A percentile compares a stretch with the other conserved stretches of the same genome.
phyloP scores from a whole-genome alignment of 2,797 vertebrate genomes.

The Phalanger gymnotis region DNA sequence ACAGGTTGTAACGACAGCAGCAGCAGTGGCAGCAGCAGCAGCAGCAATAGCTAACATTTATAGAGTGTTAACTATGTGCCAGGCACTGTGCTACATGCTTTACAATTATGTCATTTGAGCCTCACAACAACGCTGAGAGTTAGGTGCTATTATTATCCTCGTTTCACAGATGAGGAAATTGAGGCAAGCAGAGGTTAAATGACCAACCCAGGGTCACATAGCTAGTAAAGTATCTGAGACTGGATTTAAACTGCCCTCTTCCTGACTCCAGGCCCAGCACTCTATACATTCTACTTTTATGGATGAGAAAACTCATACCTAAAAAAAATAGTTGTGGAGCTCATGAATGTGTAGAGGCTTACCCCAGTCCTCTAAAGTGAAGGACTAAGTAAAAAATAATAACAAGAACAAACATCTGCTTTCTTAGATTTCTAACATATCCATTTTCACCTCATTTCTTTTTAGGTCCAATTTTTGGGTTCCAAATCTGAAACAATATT shows the following conservation, averaged over 20 bases:
- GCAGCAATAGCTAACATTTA: too few relatives aligned
- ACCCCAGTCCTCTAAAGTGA: neutral
- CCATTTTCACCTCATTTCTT: neutral
- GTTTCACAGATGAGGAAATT: neutral
- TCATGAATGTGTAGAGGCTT: neutral
- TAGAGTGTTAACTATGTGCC: neutral
- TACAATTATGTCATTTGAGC: neutral
- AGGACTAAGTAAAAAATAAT: too few relatives aligned
- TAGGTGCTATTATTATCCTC: neutral
- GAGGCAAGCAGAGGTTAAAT: neutral
- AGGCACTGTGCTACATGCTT: neutral
- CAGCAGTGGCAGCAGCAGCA: too few relatives aligned
- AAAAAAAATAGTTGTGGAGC: neutral
- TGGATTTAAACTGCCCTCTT: neutral
- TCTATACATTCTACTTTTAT: neutral
- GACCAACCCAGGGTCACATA: neutral
- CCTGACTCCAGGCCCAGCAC: too few relatives aligned
- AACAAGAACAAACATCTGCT: neutral
- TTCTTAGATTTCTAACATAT: neutral
- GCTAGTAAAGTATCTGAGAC: neutral
- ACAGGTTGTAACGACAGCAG: neutral
- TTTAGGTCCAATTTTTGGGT: neutral
- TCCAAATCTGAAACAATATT: neutral
- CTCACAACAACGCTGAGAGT: neutral
- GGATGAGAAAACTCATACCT: neutral